Conservation (phyloP, 2,888 invertebrate species). For the Chesias legatella region DNA sequence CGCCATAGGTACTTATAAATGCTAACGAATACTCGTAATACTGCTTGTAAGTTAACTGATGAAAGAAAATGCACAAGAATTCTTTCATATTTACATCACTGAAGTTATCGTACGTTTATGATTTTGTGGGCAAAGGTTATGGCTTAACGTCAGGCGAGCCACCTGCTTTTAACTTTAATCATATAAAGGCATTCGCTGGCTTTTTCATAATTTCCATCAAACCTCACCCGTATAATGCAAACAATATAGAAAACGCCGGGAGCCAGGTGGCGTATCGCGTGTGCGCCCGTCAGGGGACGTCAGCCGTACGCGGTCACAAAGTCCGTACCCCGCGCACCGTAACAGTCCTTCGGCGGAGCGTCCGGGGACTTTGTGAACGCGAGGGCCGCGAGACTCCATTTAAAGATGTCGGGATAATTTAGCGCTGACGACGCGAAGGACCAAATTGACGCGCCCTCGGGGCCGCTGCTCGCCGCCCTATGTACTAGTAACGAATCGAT, state of each 20-base stretch:
- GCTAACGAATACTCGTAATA: too few species aligned
- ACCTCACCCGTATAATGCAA: constrained; percentile 14
- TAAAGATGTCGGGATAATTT: constrained; percentile 79
- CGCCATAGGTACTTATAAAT: too few species aligned
- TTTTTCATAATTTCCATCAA: constrained; percentile 16
- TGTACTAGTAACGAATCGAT: constrained; percentile 62
- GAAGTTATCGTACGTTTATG: too few species aligned
- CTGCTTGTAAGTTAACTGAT: too few species aligned
- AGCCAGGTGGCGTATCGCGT: constrained; percentile 62
- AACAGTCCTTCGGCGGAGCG: constrained; percentile 34
- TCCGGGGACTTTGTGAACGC: constrained; percentile 57
- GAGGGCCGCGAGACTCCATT: constrained; percentile 76
- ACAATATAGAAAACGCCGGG: constrained; percentile 35
- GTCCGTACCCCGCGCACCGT: constrained; percentile 46
- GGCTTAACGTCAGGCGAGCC: too few species aligned
- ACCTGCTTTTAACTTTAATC: too few species aligned
- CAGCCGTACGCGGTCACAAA: constrained; percentile 45
- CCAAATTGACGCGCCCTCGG: constrained; percentile 73
- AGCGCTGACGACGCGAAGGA: constrained; percentile 73
- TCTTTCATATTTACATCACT: too few species aligned
- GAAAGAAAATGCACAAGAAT: too few species aligned
- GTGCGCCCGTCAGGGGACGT: constrained; percentile 50
- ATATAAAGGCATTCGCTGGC: not conserved
- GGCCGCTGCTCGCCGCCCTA: constrained; percentile 54
- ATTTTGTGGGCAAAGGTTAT: too few species aligned